phyloP scores from a whole-genome alignment of 2,113 vertebrate genomes.

The Pollachius pollachius region DNA sequence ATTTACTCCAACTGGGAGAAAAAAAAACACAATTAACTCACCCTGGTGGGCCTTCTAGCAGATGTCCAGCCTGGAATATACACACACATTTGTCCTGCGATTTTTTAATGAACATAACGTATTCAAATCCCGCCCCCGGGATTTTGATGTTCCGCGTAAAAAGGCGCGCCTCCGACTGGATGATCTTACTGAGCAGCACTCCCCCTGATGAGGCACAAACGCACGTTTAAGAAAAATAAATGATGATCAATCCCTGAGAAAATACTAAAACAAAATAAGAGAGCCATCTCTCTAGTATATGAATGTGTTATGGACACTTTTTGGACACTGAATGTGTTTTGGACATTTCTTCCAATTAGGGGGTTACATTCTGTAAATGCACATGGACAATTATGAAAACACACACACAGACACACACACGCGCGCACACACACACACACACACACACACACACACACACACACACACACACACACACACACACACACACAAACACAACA shows the following conservation, averaged over 20 bases:
- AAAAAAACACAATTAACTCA: constrained; percentile 51
- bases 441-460: neutral
- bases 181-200: constrained; percentile 57
- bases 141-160: constrained; percentile 73
- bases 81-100: constrained; percentile 70
- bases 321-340: neutral
- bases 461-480: too few species aligned
- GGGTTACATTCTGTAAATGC: too few species aligned
- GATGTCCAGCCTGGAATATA: constrained; percentile 81
- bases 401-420: too few species aligned
- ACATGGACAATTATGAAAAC: too few species aligned
- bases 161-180: constrained; percentile 71
- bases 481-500: too few species aligned
- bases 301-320: too few species aligned
- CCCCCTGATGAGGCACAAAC: constrained; percentile 51
- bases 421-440: too few species aligned
- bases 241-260: neutral
- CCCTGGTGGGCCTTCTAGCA: constrained; percentile 82
- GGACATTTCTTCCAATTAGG: too few species aligned
- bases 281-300: too few species aligned
- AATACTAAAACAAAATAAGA: neutral
- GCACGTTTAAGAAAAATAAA: constrained; percentile 3
- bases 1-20: too few species aligned
- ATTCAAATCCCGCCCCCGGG: constrained; percentile 80
- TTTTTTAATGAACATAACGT: constrained; percentile 77